phyloP scores from a whole-genome alignment of 2,797 vertebrate species.

The Alectoris magna region DNA sequence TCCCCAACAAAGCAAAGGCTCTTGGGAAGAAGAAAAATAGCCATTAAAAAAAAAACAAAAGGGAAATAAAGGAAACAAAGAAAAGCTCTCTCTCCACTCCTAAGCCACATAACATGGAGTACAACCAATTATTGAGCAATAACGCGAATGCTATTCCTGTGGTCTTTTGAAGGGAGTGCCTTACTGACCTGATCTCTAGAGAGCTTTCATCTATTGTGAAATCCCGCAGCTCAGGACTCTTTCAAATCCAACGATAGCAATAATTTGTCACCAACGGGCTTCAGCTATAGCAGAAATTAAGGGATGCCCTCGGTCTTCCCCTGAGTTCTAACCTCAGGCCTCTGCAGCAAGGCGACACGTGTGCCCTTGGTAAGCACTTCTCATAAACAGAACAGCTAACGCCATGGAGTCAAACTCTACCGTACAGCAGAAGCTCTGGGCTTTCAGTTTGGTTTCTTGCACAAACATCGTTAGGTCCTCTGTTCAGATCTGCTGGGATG shows the following conservation, averaged over 20 bases:
- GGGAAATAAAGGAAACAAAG: not conserved
- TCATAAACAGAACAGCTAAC: not conserved
- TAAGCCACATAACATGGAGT: not conserved
- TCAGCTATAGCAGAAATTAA: not conserved
- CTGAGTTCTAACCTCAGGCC: not conserved
- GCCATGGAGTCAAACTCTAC: not conserved
- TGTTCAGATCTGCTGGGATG: not conserved
- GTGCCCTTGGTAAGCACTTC: accelerated
- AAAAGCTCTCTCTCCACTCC: not conserved
- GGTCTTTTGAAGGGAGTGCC: not conserved
- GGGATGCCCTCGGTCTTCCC: not conserved
- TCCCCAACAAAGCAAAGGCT: not conserved
- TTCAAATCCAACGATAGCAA: not conserved
- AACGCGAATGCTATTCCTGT: not conserved
- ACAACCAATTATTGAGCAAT: slow-evolving; percentile 51
- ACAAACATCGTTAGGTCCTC: not conserved
- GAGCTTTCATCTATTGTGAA: not conserved
- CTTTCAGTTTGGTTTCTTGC: not conserved
- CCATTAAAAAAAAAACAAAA: not conserved
- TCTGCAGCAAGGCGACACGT: not conserved
- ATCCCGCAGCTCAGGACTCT: accelerated
- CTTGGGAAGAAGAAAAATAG: slow-evolving; percentile 14
- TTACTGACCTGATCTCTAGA: not conserved
- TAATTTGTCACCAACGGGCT: not conserved
- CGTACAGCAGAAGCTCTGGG: not conserved